Evolutionary conservation across 2,888 invertebrate species (phyloP), one percentile per base, ranked within the genome.

Genomic region (Ornithoptera priamus): DNA sequence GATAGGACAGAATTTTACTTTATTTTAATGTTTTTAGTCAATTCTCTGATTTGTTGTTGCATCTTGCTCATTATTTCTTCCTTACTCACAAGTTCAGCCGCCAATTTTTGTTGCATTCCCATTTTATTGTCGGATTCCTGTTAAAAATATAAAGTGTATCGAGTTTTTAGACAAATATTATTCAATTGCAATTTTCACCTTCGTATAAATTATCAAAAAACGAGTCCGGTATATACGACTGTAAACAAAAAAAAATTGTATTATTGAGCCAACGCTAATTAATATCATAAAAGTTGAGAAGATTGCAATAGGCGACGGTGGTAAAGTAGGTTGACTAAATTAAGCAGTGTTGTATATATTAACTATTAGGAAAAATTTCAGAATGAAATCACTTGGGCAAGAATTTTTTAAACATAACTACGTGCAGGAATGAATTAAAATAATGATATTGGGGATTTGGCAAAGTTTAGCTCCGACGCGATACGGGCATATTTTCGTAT

Each of bases 51-150:
- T 80, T 92, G 91, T 69, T 76, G 80, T 76, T 92, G 91, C 89
- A 92, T 88, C 74, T 92, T 90, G 63, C 81, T 81, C 69, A 91
- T 75, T 72, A 89, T 81, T 81, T 92, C 91, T 72, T 92, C 93
- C 74, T 92, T 93, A 72, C 82, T 88, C 10, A 90, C 73, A 46
- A 94, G 83, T 72, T 94, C 93, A 10, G 88, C 88, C 6, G 91
- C 90, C 74, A 93, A 73, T 78, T 92, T 92, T 75, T 92, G 92
- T 80, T 93, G 90, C 77, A 90, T 85, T 56, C 88, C 88, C 75
- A 88, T 81, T 78, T 90, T 90, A 75, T 88, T 87, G 24, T 92
- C 91, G 1, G 89, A 79, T 73, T 92, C 91, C 87, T 89, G 80
- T 72, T 17, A 86, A 87, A 46, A 59, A 69, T 68, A 62, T 50